Percentiles rank a stretch among this genome's conserved stretches.
phyloP scores from a whole-genome alignment of 2,888 invertebrate species.

The Rhingia campestris region DNA sequence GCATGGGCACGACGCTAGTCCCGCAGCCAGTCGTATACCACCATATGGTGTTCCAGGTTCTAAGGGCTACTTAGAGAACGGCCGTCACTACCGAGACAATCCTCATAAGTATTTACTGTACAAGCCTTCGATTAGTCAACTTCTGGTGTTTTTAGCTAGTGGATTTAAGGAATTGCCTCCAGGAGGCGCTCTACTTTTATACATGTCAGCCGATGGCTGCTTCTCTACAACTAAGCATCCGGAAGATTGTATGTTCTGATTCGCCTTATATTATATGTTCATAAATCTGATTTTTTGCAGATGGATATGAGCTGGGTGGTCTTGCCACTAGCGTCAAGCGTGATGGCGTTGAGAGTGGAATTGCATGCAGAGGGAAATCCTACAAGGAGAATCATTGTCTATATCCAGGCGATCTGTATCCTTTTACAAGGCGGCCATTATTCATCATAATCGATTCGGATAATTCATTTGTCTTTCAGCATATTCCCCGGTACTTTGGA shows the following conservation, averaged over 20 bases:
- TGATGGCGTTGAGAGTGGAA: conserved; percentile 85
- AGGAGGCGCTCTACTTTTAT: conserved; percentile 94
- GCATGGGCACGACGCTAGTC: conserved; percentile 83
- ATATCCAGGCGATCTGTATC: conserved; percentile 96
- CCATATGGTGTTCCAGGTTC: conserved; percentile 84
- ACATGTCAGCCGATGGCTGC: conserved; percentile 96
- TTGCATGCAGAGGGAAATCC: conserved; percentile 82
- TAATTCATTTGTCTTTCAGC: conserved; percentile 95
- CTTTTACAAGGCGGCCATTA: conserved; percentile 95
- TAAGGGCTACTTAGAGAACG: conserved; percentile 87
- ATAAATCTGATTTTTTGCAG: conserved; percentile 81
- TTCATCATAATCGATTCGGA: conserved; percentile 97
- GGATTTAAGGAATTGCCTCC: conserved; percentile 96
- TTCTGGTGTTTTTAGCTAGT: conserved; percentile 95
- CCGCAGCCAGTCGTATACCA: conserved; percentile 83
- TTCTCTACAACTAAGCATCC: conserved; percentile 92
- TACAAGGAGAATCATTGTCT: conserved; percentile 90
- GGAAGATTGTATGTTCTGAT: conserved; percentile 90
- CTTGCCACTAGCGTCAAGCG: conserved; percentile 93
- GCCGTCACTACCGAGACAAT: conserved; percentile 90
- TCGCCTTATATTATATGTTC: not conserved
- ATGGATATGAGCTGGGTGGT: conserved; percentile 95
- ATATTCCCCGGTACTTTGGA: conserved; percentile 95
- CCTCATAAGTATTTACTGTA: conserved; percentile 98
- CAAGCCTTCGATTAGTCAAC: conserved; percentile 96